Conservation (phyloP, 2,113 vertebrate genomes). For the Psilopogon haemacephalus region DNA sequence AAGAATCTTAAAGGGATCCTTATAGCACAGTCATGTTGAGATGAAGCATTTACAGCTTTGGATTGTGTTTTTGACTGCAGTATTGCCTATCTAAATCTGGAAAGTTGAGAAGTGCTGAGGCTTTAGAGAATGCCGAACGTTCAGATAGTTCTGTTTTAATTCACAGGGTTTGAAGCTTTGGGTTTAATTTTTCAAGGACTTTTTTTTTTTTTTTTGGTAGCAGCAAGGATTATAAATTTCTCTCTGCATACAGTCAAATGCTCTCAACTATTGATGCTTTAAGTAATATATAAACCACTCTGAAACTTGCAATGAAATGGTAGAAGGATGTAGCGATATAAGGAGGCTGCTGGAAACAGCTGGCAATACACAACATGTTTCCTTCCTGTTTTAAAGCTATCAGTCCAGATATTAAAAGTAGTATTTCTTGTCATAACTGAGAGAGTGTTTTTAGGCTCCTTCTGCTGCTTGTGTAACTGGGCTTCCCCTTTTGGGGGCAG, state of each 20-base stretch:
- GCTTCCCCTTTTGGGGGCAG: not conserved
- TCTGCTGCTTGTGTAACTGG: not conserved
- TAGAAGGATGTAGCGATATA: not conserved
- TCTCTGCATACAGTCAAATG: not conserved
- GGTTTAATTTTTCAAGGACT: not conserved
- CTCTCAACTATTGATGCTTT: not conserved
- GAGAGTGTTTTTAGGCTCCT: not conserved
- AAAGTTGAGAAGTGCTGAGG: not conserved
- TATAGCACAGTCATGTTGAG: not conserved
- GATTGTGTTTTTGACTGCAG: not conserved
- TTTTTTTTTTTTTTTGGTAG: not conserved
- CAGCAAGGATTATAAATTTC: fast-evolving
- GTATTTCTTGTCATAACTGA: not conserved
- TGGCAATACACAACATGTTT: not conserved
- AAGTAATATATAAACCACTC: not conserved
- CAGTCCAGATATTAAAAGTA: not conserved
- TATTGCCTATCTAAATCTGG: not conserved
- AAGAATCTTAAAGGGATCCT: not conserved
- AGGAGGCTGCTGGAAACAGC: not conserved
- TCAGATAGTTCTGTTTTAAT: not conserved
- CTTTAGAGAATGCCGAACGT: not conserved
- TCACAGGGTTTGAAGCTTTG: not conserved
- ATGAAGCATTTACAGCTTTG: not conserved
- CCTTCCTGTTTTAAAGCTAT: not conserved
- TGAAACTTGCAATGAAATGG: not conserved